Conservation (phyloP, 2,888 invertebrate species). For the Cephus rjabovi region DNA sequence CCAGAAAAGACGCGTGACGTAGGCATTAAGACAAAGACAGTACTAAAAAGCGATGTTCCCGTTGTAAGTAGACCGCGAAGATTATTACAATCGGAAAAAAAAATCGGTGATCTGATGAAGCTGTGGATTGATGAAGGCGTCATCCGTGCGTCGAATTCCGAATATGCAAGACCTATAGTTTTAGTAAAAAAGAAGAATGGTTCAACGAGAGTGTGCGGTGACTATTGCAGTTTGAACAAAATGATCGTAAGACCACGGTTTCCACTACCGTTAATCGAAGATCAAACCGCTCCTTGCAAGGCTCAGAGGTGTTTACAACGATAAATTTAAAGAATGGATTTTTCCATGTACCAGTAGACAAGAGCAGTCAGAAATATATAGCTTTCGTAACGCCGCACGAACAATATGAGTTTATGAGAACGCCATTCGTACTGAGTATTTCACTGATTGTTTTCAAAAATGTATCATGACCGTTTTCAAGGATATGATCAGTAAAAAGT, state of each 20-base stretch:
- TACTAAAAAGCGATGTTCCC: slow-evolving; percentile 46
- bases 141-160: slow-evolving; percentile 47
- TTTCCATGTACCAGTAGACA: too few species aligned
- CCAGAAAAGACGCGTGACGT: slow-evolving; percentile 34
- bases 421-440: slow-evolving; percentile 37
- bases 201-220: slow-evolving; percentile 50
- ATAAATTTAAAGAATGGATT: too few species aligned
- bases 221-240: slow-evolving; percentile 57
- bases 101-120: slow-evolving; percentile 45
- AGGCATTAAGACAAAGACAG: slow-evolving; percentile 41
- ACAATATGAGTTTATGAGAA: slow-evolving; percentile 44
- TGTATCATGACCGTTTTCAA: slow-evolving; percentile 18
- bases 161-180: slow-evolving; percentile 52
- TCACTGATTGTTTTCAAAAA: slow-evolving; percentile 19
- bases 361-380: too few species aligned
- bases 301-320: too few species aligned
- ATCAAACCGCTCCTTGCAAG: too few species aligned
- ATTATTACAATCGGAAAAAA: slow-evolving; percentile 35
- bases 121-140: slow-evolving; percentile 51
- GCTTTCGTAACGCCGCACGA: too few species aligned
- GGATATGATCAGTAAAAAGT: slow-evolving; percentile 10
- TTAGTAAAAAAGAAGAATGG: slow-evolving; percentile 46
- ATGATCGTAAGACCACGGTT: slow-evolving; percentile 42
- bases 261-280: slow-evolving; percentile 33
- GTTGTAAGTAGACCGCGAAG: slow-evolving; percentile 40